Evolutionary conservation across 2,888 invertebrate genomes (phyloP).

Genomic region (Fissipunctia ypsillon): DNA sequence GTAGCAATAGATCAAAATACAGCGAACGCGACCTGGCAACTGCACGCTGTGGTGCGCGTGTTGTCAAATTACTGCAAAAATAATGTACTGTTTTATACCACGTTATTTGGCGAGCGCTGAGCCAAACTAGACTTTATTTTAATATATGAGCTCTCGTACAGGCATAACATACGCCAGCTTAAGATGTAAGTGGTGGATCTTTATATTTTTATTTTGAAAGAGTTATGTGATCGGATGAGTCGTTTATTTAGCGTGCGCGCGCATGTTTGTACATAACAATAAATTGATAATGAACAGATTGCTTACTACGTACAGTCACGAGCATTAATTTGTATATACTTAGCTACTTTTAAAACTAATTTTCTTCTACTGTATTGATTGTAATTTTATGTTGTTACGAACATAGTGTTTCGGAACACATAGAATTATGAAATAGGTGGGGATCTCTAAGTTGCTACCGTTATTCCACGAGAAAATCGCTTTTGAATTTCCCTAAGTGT

Average conservation of each 20-base stretch:
- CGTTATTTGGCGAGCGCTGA: slow-evolving; percentile 61
- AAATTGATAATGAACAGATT: background rate
- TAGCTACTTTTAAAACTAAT: too few relatives aligned
- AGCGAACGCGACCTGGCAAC: slow-evolving; percentile 47
- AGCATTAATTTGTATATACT: too few relatives aligned
- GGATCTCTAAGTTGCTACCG: too few relatives aligned
- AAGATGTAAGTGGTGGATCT: slow-evolving; percentile 29
- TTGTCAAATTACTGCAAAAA: slow-evolving; percentile 70
- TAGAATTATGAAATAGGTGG: too few relatives aligned
- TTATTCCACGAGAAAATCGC: too few relatives aligned
- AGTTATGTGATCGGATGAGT: slow-evolving; percentile 10
- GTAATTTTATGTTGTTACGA: too few relatives aligned
- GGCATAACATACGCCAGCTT: slow-evolving; percentile 46
- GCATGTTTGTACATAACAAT: background rate
- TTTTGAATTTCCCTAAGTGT: too few relatives aligned
- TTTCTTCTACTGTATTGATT: too few relatives aligned
- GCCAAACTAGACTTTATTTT: slow-evolving; percentile 48
- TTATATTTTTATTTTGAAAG: slow-evolving; percentile 33
- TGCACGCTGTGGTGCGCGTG: slow-evolving; percentile 61
- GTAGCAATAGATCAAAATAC: slow-evolving; percentile 32
- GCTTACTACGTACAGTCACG: too few relatives aligned
- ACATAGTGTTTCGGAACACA: too few relatives aligned
- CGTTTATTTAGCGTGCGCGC: slow-evolving; percentile 7
- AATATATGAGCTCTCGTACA: slow-evolving; percentile 40
- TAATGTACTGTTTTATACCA: slow-evolving; percentile 62